Evolutionary conservation across 23 tunicate genomes (phyloP), one percentile per base, ranked within the genome.

Genomic region (Oikopleura dioica): DNA sequence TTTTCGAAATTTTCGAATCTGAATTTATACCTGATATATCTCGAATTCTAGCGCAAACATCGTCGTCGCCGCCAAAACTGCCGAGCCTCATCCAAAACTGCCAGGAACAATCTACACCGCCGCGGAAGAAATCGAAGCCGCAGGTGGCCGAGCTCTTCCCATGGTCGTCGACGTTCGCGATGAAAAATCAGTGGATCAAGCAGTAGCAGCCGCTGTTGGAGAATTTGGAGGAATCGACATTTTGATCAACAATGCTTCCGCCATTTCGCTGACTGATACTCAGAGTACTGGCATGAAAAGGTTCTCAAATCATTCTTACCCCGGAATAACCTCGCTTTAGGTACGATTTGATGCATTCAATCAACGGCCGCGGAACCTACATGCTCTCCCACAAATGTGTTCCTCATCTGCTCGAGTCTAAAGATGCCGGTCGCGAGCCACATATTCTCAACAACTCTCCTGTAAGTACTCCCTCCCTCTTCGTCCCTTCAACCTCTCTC

Each of bases 61-160:
- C 35, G 99, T 94, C 1, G 80, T 94, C 59, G 99, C 99, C 0
- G 99, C 99, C 5, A 94, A 94, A 77, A 94, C 99, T 36, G 95
- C 99, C 38, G 82, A 86, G 38, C 81, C 99, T 34, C 99, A 94
- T 81, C 95, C 99, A 24, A 94, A 86, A 81, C 86, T 94, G 0
- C 99, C 95, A 68, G 99, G 99, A 68, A 94, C 99, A 38, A 94
- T 94, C 37, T 94, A 83, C 77, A 94, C 99, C 28, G 99, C 99
- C 1, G 99, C 99, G 0, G 92, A 94, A 68, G 99, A 63, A 63
- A 87, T 94, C 59, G 99, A 86, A 76, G 83, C 83, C 59, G 95
- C 88, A 0, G 99, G 99, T 50, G 99, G 99, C 1, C 83, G 83
- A 68, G 87, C 95, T 38, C 80, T 94, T 36, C 99, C 99, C 5